phyloP scores from a whole-genome alignment of 2,797 vertebrate genomes.

The Semotilus atromaculatus region DNA sequence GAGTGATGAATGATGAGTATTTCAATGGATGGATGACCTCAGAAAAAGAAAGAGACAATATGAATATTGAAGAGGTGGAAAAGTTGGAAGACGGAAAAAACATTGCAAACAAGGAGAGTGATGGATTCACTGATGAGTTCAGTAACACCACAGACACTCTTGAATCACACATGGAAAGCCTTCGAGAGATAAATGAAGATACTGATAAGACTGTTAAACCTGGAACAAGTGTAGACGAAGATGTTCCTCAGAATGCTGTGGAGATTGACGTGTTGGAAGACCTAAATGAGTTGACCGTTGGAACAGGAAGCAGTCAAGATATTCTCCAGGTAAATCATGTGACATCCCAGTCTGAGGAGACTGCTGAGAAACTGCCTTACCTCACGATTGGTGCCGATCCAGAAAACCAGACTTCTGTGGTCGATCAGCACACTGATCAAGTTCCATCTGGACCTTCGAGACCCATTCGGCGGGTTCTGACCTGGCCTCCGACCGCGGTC shows the following conservation, averaged over 20 bases:
- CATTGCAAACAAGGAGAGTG: background rate
- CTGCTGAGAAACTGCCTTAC: constrained; percentile 68
- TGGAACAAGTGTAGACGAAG: background rate
- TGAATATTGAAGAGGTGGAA: background rate
- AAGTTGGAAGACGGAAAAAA: background rate
- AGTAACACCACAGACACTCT: background rate
- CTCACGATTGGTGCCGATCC: constrained; percentile 71
- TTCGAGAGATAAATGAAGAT: background rate
- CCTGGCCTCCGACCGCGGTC: constrained; percentile 74
- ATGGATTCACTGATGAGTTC: background rate
- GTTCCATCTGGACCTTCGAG: constrained; percentile 37
- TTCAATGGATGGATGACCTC: constrained; percentile 36
- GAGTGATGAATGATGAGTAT: constrained; percentile 9
- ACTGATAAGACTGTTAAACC: background rate
- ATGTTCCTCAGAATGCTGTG: background rate
- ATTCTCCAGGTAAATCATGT: constrained; percentile 1
- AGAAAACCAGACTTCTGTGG: constrained; percentile 42
- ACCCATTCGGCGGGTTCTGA: constrained; percentile 69
- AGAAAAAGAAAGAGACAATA: background rate
- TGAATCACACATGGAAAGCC: background rate
- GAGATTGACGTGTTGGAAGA: background rate
- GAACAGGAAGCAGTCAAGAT: background rate
- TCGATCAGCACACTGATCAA: constrained; percentile 5
- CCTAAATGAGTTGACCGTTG: background rate
- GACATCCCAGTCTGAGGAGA: background rate